A percentile compares a stretch with the other conserved stretches of the same genome.
phyloP scores from a whole-genome alignment of 1,140 invertebrate genomes.

The Holcopasites calliopsidis region DNA sequence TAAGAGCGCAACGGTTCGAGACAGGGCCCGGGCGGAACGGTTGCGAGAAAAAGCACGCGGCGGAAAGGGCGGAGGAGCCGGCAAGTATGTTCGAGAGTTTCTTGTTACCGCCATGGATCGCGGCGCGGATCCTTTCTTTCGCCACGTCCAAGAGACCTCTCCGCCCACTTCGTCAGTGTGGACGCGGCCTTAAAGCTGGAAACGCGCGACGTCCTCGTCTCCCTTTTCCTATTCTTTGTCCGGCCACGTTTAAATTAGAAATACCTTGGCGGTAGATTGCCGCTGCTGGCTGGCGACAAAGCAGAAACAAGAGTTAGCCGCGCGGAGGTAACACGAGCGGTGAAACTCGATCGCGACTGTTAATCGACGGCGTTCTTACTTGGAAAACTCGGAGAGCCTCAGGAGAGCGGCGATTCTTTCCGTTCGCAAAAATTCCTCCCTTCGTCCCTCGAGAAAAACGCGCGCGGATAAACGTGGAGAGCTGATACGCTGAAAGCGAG shows the following conservation, averaged over 20 bases:
- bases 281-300: conserved; percentile 17
- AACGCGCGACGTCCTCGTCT: conserved; percentile 23
- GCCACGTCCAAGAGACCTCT: neutral
- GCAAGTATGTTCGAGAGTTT: conserved; percentile 30
- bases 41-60: neutral
- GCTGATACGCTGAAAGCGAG: neutral
- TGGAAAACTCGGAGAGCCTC: neutral
- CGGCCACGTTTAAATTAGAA: conserved; percentile 61
- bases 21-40: no score
- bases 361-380: neutral
- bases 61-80: neutral
- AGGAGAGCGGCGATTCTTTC: neutral
- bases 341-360: conserved; percentile 1
- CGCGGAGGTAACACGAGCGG: neutral
- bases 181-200: conserved; percentile 53
- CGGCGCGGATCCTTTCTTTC: conserved; percentile 7
- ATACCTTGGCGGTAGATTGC: conserved; percentile 46
- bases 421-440: neutral
- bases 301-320: conserved; percentile 28
- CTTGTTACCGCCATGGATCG: conserved; percentile 45
- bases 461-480: no score
- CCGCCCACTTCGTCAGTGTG: conserved; percentile 34
- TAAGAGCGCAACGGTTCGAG: neutral
- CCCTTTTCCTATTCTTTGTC: conserved; percentile 48
- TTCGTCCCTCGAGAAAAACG: neutral